phyloP scores from a whole-genome alignment of 2,888 invertebrate genomes.

The Drosophila koepferae region DNA sequence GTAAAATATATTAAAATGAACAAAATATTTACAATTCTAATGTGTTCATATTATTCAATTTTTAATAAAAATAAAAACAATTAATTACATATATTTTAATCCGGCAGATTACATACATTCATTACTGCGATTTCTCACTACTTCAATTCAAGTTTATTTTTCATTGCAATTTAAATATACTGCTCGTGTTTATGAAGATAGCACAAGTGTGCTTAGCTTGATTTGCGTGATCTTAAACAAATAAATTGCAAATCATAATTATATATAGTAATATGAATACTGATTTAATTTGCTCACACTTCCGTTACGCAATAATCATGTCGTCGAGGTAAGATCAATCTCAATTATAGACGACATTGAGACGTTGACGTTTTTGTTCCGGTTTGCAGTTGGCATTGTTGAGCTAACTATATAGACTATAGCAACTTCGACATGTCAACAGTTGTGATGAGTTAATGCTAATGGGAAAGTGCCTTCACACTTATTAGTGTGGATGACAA shows the following conservation, averaged over 20 bases:
- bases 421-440: constrained; percentile 48
- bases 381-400: not conserved
- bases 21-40: not conserved
- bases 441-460: not conserved
- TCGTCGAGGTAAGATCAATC: constrained; percentile 55
- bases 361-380: constrained; percentile 19
- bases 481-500: not conserved
- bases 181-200: not conserved
- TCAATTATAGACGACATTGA: constrained; percentile 50
- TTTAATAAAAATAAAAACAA: not conserved
- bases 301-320: constrained; percentile 11
- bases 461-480: too few relatives aligned
- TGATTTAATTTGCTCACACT: constrained; percentile 2
- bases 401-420: constrained; percentile 9
- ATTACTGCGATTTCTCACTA: not conserved
- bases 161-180: not conserved
- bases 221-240: not conserved
- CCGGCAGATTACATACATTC: not conserved
- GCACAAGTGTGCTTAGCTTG: not conserved
- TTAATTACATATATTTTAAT: not conserved
- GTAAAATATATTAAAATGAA: not conserved
- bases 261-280: not conserved
- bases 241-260: not conserved
- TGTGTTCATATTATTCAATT: not conserved
- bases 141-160: not conserved